A percentile compares a stretch with the other conserved stretches of the same genome.
Evolutionary conservation across 2,888 invertebrate genomes (phyloP).

Genomic region (Macrophya alboannulata): DNA sequence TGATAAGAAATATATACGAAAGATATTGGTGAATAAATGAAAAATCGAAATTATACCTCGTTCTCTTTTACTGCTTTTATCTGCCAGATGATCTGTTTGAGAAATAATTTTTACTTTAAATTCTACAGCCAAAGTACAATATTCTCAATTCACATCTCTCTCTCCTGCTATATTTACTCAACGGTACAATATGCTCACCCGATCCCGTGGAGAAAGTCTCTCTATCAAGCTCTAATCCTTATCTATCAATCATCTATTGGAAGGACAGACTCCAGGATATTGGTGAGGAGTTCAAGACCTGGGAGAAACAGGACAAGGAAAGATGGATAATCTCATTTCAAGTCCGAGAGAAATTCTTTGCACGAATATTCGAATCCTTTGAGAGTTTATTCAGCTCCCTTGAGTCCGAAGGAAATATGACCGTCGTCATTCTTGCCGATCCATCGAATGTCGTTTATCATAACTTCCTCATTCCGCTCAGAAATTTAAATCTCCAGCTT

Average conservation of each 20-base stretch:
- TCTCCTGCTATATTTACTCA: neutral
- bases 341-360: slow-evolving; percentile 1
- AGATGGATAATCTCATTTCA: neutral
- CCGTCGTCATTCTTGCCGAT: slow-evolving; percentile 97
- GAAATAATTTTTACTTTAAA: too few relatives aligned
- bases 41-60: too few relatives aligned
- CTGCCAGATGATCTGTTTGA: too few relatives aligned
- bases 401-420: slow-evolving; percentile 62
- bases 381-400: neutral
- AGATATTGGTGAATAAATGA: too few relatives aligned
- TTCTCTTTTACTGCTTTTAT: too few relatives aligned
- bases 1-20: too few relatives aligned
- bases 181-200: slow-evolving; percentile 64
- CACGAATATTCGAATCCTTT: neutral
- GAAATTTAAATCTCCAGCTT: too few relatives aligned
- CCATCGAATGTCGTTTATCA: slow-evolving; percentile 84
- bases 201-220: slow-evolving; percentile 92
- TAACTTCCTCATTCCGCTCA: slow-evolving; percentile 57
- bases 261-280: slow-evolving; percentile 88
- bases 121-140: too few relatives aligned
- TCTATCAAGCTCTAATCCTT: slow-evolving; percentile 89
- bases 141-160: too few relatives aligned
- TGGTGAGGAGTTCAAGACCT: slow-evolving; percentile 81
- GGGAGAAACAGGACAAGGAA: neutral
- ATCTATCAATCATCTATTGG: slow-evolving; percentile 93